Evolutionary conservation across 2,888 invertebrate genomes (phyloP), one percentile per base, ranked within the genome.

Genomic region (Lepidochrysops patricia): DNA sequence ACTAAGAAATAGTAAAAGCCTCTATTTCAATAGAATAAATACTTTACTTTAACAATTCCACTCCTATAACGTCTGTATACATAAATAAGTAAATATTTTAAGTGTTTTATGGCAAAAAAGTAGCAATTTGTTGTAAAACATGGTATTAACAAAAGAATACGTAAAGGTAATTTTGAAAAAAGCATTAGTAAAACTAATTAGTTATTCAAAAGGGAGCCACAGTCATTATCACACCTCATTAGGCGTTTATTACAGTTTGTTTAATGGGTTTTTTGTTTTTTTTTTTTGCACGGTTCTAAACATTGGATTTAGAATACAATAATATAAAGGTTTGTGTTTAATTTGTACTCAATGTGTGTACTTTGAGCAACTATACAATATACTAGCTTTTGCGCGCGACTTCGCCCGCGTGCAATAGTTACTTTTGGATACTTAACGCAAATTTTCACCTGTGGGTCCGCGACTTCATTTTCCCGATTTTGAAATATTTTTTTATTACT

Each of bases 121-220:
- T 9, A n/a, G 9, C 19, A 43, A 43, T 23, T 19, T 43, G 23
- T 43, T 43, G 19, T 43, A 43, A 43, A 43, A 43, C 43, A 43
- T 9, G 19, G 2, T 43, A 6, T 7, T 15, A 12, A 19, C 66
- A 72, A 66, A 50, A 13, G 13, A 26, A 50, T 50, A n/a, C 7
- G 13, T 26, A 26, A 50, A 50, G 50, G 26, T 50, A 6, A 26
- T 50, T 26, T 50, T 13, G 13, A 50, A 50, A 50, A 26, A 50
- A 26, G 50, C 50, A 26, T 26, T 26, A 25, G 5, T 26, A 50
- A 50, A 50, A 50, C 25, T 50, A 26, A 50, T 50, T 26, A 26
- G 26, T 50, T 3, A 25, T 26, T 50, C 25, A 50, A 50, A 26
- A 26, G 50, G 50, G 26, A 50, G 50, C 25, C n/a, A 13, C 50